Evolutionary conservation across 2,113 vertebrate species (phyloP).

Genomic region (Herpailurus yagouaroundi): DNA sequence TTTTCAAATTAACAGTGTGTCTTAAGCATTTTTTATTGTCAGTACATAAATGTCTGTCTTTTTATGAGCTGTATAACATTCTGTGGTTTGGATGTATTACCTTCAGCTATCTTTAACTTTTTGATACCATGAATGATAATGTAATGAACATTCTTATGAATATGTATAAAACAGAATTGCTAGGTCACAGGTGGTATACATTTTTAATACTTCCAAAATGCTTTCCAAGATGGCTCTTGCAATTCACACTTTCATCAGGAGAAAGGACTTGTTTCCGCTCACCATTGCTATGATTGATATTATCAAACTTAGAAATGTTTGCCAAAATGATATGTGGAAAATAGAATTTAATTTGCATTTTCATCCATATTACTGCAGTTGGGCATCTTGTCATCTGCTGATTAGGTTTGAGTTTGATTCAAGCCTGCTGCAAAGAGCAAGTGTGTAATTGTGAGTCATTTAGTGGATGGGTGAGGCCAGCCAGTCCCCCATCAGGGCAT

Average conservation of each 20-base stretch:
- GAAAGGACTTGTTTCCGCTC: background rate
- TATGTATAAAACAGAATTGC: background rate
- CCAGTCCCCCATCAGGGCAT: background rate
- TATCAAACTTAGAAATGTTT: constrained; percentile 17
- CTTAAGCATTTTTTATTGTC: background rate
- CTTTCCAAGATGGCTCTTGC: background rate
- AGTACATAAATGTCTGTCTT: background rate
- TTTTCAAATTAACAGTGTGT: background rate
- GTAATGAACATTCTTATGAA: background rate
- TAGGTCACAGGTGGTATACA: background rate
- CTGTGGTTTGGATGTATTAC: background rate
- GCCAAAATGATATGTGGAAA: background rate
- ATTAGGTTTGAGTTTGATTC: background rate
- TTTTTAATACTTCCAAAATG: background rate
- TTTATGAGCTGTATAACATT: background rate
- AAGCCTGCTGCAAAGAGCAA: background rate
- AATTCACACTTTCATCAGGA: background rate
- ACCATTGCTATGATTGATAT: background rate
- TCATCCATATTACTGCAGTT: background rate
- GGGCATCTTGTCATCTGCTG: background rate
- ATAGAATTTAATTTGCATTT: background rate
- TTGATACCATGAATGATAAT: background rate
- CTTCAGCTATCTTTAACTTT: background rate
- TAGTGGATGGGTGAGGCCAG: background rate
- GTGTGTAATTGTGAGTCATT: background rate